phyloP scores from a whole-genome alignment of 1,140 invertebrate species.

The Eurytemora carolleeae region DNA sequence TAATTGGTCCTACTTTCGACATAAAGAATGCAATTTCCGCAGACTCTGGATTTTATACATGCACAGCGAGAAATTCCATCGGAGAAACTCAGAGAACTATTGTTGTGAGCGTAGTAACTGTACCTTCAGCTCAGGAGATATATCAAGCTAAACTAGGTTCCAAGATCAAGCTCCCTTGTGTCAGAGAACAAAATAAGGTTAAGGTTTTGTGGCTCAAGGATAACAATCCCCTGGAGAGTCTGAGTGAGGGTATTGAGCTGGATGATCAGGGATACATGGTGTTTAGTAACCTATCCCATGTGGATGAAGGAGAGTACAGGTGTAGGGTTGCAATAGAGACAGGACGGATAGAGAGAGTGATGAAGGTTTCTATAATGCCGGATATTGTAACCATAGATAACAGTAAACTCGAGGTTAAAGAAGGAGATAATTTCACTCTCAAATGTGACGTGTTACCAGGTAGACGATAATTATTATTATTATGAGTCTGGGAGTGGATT shows the following conservation, averaged over 20 bases:
- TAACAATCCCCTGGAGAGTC: not conserved
- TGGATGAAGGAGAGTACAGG: not conserved
- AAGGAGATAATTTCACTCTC: slow-evolving; percentile 7
- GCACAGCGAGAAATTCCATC: slow-evolving; percentile 54
- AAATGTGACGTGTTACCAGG: slow-evolving; percentile 3
- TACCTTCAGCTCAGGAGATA: not conserved
- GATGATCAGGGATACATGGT: not conserved
- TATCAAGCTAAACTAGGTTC: not conserved
- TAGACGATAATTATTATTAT: slow-evolving; percentile 1
- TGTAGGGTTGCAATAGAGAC: not conserved
- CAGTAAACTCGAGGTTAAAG: not conserved
- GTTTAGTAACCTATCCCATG: not conserved
- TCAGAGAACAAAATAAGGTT: not conserved
- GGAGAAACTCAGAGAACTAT: slow-evolving; percentile 27
- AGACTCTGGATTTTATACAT: slow-evolving; percentile 72
- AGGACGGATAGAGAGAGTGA: not conserved
- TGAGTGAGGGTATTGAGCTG: not conserved
- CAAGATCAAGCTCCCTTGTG: not conserved
- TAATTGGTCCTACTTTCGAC: not conserved
- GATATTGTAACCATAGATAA: slow-evolving; percentile 2
- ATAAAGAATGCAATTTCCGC: slow-evolving; percentile 21
- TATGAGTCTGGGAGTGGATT: not conserved
- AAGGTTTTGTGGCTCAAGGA: not conserved
- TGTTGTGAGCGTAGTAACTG: not conserved
- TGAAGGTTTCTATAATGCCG: slow-evolving; percentile 3